These are phyloP conservation scores for Sterrhoptilus dennistouni DNA, from an alignment of 2,113 vertebrate genomes.

Conservation along the genomic window DNA sequence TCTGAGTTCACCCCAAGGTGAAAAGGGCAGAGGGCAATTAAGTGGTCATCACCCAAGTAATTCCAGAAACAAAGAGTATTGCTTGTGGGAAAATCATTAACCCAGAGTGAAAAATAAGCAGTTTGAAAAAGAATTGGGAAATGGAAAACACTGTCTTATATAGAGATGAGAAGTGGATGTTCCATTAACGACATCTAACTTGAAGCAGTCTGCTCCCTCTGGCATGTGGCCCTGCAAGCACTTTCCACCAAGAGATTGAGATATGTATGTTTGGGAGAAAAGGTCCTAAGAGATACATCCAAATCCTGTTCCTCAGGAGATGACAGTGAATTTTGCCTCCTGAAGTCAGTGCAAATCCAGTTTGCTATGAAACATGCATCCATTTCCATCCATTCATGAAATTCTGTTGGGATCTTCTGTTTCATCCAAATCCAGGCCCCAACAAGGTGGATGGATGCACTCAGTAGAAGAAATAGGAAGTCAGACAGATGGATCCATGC, in stretches of 20 bases:
- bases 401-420: neutral
- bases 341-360: neutral
- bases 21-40: slow-evolving; percentile 2
- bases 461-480: neutral
- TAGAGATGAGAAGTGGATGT: neutral
- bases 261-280: neutral
- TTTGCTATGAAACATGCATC: neutral
- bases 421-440: neutral
- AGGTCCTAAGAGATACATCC: neutral
- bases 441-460: neutral
- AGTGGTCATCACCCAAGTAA: neutral
- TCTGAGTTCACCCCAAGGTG: neutral
- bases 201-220: neutral
- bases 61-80: neutral
- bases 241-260: neutral
- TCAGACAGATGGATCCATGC: neutral
- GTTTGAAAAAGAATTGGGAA: neutral
- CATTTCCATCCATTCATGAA: neutral
- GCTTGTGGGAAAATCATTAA: neutral
- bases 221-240: neutral
- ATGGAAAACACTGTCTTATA: neutral
- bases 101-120: neutral
- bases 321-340: neutral
- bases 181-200: neutral
- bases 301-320: neutral